A percentile compares a stretch with the other conserved stretches of the same genome.
These are phyloP conservation scores for Scopus umbretta DNA, from an alignment of 2,113 vertebrate genomes.

Conservation along the genomic window DNA sequence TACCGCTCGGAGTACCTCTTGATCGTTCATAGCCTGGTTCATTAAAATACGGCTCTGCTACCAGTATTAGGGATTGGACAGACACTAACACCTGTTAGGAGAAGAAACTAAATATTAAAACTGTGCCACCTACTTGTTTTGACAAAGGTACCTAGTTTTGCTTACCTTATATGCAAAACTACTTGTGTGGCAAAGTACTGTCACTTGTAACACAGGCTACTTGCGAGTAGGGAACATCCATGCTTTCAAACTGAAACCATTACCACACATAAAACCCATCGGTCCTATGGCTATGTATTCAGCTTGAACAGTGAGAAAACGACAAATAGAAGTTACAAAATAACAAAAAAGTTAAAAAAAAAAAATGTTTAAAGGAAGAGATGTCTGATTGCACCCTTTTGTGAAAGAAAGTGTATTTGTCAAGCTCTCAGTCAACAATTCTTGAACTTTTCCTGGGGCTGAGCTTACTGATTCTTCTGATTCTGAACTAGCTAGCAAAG, in stretches of 20 bases:
- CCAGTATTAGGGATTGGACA: conserved; percentile 96
- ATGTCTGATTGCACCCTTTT: background rate
- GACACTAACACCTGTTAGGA: conserved; percentile 90
- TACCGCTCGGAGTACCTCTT: conserved; percentile 92
- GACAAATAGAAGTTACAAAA: background rate
- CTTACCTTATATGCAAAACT: background rate
- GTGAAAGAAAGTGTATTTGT: background rate
- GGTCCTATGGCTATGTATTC: background rate
- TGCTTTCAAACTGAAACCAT: background rate
- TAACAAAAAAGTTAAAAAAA: background rate
- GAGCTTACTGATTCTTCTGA: background rate
- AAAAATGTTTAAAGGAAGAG: background rate
- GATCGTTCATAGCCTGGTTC: conserved; percentile 97
- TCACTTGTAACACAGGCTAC: background rate
- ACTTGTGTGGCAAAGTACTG: background rate
- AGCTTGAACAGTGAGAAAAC: background rate
- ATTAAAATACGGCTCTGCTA: conserved; percentile 97
- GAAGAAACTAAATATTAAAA: background rate
- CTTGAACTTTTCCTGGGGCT: background rate
- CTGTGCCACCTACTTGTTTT: background rate
- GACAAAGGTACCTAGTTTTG: background rate
- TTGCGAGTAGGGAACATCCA: background rate
- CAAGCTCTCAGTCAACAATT: background rate
- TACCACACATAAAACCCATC: background rate
- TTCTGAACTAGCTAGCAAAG: background rate